Percentiles rank a stretch among this genome's conserved stretches.
phyloP scores from a whole-genome alignment of 2,888 invertebrate genomes.

The Lithophane socia region DNA sequence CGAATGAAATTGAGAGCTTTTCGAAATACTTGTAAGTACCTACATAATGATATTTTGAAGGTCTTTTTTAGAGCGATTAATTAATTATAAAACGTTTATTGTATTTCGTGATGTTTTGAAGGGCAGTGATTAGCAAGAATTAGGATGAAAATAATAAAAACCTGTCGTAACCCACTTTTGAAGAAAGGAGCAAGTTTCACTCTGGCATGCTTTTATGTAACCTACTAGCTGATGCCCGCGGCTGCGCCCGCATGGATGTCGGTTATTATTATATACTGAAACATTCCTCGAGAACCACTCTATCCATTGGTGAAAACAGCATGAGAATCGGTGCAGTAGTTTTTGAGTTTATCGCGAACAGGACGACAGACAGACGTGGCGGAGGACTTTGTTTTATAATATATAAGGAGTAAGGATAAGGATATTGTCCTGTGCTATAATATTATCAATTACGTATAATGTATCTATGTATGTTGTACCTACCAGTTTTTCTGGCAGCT shows the following conservation, averaged over 20 bases:
- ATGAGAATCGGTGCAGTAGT: too few species aligned
- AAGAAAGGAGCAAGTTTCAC: background rate
- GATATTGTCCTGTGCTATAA: background rate
- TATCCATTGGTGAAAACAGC: too few species aligned
- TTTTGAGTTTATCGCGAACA: too few species aligned
- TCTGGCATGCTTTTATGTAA: background rate
- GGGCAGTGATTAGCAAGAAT: background rate
- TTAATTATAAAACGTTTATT: constrained; percentile 18
- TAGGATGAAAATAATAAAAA: background rate
- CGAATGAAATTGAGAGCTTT: constrained; percentile 48
- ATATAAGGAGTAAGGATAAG: too few species aligned
- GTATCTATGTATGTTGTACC: too few species aligned
- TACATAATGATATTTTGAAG: constrained; percentile 45
- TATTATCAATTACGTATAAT: too few species aligned
- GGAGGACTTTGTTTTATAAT: too few species aligned
- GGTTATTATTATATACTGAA: too few species aligned
- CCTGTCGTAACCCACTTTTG: too few species aligned
- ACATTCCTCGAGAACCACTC: too few species aligned
- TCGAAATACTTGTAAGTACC: constrained; percentile 22
- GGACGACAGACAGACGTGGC: too few species aligned
- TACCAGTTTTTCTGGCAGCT: background rate
- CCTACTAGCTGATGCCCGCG: background rate
- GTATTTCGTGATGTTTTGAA: constrained; percentile 18
- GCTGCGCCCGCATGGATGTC: too few species aligned
- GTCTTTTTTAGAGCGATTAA: constrained; percentile 29